Evolutionary conservation across 2,113 vertebrate species (phyloP), one percentile per base, ranked within the genome.

Genomic region (Alexandromys fortis): DNA sequence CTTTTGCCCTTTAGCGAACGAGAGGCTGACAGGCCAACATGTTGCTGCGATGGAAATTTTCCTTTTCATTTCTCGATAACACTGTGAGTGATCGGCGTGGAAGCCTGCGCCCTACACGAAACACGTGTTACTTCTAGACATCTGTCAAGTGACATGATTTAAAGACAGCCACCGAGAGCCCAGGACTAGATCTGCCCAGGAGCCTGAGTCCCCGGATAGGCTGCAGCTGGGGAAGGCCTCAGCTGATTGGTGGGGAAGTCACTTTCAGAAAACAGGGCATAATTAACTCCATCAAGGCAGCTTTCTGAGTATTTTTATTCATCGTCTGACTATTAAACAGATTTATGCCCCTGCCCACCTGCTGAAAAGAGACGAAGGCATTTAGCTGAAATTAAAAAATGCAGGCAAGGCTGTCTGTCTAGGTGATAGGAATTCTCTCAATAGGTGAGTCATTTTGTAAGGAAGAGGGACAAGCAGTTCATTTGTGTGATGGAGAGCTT

Each of bases 401-500:
- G 91, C 94, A 96, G 92, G 94, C 98, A 98, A 94, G 94, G 95
- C 97, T 97, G 98, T 90, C 97, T 98, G 97, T 98, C 98, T 98
- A 96, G 96, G 97, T 98, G 98, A 98, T 97, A 97, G 95, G 94
- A 95, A 89, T 94, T 96, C 96, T 97, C 83, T 97, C 82, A 97
- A 98, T 97, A 96, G 94, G 98, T 98, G 98, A 96, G 92, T 98
- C 97, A 97, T 98, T 97, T 97, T 97, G 95, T 95, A 85, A 92
- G 93, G 98, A 97, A 93, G 91, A 98, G 96, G 97, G 78, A 97
- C 98, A 96, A 91, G 96, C 97, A 98, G 98, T 98, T 98, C 98
- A 98, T 99, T 99, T 96, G 90, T 81, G 47, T 99, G 99, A 99
- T 99, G 98, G 98, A 99, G 98, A 16, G 55, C 98, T 97, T 97